These are phyloP conservation scores for Trigoniulus corallinus DNA, from an alignment of 1,140 invertebrate genomes.

Conservation along the genomic window DNA sequence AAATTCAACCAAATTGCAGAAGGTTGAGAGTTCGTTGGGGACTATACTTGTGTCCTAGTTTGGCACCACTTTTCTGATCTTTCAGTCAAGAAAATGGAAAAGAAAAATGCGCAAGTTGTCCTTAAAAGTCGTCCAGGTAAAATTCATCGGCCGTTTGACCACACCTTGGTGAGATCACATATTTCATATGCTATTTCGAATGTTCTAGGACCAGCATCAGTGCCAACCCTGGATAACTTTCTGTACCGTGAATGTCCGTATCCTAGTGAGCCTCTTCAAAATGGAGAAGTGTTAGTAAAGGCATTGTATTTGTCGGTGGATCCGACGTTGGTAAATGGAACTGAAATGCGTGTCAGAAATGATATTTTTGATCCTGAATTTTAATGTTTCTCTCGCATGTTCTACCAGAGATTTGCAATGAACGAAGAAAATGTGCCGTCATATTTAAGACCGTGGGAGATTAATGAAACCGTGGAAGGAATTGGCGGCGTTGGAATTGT, in stretches of 20 bases:
- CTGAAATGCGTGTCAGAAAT: not conserved
- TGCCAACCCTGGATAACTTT: not conserved
- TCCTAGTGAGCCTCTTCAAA: not conserved
- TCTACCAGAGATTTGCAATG: conserved; percentile 20
- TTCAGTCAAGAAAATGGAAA: too few relatives aligned
- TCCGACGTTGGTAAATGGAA: conserved; percentile 19
- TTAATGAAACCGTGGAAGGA: conserved; percentile 17
- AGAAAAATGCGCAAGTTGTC: too few relatives aligned
- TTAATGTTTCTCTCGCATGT: not conserved
- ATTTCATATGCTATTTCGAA: too few relatives aligned
- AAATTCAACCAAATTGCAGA: too few relatives aligned
- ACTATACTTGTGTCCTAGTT: too few relatives aligned
- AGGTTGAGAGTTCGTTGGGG: too few relatives aligned
- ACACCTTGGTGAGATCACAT: too few relatives aligned
- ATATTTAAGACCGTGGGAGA: conserved; percentile 17
- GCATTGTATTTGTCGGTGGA: conserved; percentile 21
- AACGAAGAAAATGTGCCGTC: conserved; percentile 20
- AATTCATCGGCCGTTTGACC: too few relatives aligned
- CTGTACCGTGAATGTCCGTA: not conserved
- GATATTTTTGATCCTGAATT: not conserved
- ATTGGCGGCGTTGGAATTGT: conserved; percentile 19
- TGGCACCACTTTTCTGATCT: too few relatives aligned
- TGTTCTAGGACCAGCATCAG: not conserved
- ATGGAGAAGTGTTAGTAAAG: conserved; percentile 15
- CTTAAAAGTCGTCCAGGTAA: too few relatives aligned